Conservation (phyloP, 2,888 invertebrate species). For the Aleiodes testaceus region DNA sequence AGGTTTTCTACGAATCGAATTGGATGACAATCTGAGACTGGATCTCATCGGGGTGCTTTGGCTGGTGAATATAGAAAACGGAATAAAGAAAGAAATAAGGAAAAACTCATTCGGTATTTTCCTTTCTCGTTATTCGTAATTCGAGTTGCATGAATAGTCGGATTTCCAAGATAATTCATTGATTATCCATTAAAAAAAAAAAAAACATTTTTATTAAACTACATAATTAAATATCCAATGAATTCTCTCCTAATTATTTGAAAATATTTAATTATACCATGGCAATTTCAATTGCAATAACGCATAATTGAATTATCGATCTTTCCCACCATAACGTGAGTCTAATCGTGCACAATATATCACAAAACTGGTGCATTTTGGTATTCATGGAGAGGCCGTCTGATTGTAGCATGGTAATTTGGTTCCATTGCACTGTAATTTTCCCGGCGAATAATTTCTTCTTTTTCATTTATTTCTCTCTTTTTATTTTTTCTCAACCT, state of each 20-base stretch:
- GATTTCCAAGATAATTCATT: not conserved
- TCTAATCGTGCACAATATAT: not conserved
- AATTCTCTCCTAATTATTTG: too few species aligned
- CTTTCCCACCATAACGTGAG: not conserved
- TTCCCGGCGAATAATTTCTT: conserved; percentile 21
- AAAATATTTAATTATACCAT: not conserved
- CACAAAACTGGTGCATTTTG: conserved; percentile 3
- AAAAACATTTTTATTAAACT: too few species aligned
- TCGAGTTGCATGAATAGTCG: not conserved
- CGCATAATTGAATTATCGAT: too few species aligned
- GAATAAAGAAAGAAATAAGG: not conserved
- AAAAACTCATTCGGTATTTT: not conserved
- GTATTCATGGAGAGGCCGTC: conserved; percentile 8
- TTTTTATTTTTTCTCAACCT: not conserved
- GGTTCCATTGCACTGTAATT: conserved; percentile 28
- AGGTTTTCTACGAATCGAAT: conserved; percentile 63
- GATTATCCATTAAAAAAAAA: not conserved
- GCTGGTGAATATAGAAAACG: conserved; percentile 29
- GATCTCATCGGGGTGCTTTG: conserved; percentile 57
- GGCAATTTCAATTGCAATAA: too few species aligned
- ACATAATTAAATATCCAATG: too few species aligned
- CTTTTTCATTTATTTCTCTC: conserved; percentile 2
- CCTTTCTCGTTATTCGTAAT: not conserved
- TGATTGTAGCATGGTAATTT: conserved; percentile 21
- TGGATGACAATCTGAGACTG: conserved; percentile 63